phyloP scores from a whole-genome alignment of 2,888 invertebrate genomes.

The Lagria hirta region DNA sequence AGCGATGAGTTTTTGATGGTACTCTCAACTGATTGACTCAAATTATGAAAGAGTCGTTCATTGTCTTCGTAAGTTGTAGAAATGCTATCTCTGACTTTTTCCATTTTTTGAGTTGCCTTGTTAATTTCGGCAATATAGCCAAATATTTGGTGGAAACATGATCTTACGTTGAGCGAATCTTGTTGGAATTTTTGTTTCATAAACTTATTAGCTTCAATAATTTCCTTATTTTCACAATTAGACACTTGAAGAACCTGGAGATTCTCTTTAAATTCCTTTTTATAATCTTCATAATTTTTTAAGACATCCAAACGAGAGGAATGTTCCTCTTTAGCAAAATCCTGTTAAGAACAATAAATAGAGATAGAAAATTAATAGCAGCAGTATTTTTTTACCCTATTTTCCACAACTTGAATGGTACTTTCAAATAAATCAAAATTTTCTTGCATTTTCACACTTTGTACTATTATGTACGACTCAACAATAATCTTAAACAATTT shows the following conservation, averaged over 20 bases:
- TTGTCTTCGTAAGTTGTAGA: constrained; percentile 8
- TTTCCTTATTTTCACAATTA: background rate
- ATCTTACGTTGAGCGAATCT: too few species aligned
- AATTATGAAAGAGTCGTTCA: background rate
- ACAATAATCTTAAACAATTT: too few species aligned
- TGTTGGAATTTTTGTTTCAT: too few species aligned
- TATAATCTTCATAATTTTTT: constrained; percentile 7
- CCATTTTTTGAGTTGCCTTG: too few species aligned
- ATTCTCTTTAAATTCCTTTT: constrained; percentile 5
- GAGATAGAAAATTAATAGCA: too few species aligned
- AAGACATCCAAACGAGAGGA: background rate
- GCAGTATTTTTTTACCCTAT: constrained; percentile 5
- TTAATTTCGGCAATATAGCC: too few species aligned
- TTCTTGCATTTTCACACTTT: too few species aligned
- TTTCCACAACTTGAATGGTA: constrained; percentile 7
- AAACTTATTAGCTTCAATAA: constrained; percentile 11
- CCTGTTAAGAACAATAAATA: background rate
- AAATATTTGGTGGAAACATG: too few species aligned
- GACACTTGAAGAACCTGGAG: background rate
- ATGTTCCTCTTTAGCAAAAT: background rate
- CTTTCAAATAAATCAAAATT: constrained; percentile 37
- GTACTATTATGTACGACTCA: too few species aligned
- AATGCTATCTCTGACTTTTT: too few species aligned
- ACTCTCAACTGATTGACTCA: too few species aligned
- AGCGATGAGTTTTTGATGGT: too few species aligned